Evolutionary conservation across 2,888 invertebrate genomes (phyloP).

Genomic region (Ceriagrion tenellum): DNA sequence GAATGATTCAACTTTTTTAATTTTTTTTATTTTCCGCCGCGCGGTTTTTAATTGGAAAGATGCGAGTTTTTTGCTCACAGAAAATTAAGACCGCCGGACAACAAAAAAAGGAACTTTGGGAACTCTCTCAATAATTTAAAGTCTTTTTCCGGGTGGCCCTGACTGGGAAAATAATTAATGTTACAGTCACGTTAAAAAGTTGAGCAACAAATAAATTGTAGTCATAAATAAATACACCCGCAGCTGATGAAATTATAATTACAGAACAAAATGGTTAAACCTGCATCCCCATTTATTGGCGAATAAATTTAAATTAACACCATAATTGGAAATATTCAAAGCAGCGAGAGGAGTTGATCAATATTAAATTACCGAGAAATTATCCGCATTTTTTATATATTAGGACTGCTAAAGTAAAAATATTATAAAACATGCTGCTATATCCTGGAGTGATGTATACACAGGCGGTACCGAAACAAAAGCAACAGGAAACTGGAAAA

Average conservation of each 20-base stretch:
- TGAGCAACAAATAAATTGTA: neutral
- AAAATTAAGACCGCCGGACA: neutral
- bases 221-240: neutral
- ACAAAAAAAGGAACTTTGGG: neutral
- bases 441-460: too few relatives aligned
- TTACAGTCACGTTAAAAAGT: neutral
- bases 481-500: too few relatives aligned
- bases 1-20: neutral
- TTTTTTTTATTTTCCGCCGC: neutral
- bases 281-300: neutral
- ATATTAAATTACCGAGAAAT: neutral
- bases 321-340: neutral
- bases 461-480: too few relatives aligned
- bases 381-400: too few relatives aligned
- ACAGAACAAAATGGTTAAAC: neutral
- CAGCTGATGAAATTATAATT: neutral
- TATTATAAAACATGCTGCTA: too few relatives aligned
- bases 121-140: slow-evolving; percentile 24
- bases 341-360: neutral
- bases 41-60: slow-evolving; percentile 31
- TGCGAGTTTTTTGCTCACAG: neutral
- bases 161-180: neutral
- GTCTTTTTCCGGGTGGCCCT: neutral
- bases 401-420: too few relatives aligned
- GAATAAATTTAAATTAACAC: neutral